Conservation (phyloP, 2,797 vertebrate genomes). For the Catostomus latipinnis region DNA sequence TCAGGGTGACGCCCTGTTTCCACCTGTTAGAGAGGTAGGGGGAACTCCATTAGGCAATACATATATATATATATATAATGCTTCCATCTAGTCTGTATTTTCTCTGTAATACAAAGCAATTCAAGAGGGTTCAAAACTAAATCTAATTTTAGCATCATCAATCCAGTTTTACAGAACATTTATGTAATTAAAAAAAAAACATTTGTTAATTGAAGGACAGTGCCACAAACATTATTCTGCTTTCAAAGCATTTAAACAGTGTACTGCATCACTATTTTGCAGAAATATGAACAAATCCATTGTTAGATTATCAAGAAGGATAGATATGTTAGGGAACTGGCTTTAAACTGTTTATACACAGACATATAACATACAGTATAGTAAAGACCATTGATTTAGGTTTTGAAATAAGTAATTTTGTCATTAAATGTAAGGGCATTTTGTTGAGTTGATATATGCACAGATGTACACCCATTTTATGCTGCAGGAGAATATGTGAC, state of each 20-base stretch:
- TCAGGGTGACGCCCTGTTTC: conserved; percentile 34
- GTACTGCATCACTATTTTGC: too few relatives aligned
- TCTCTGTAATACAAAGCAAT: not conserved
- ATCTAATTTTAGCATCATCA: not conserved
- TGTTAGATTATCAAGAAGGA: not conserved
- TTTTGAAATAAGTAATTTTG: not conserved
- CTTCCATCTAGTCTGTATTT: not conserved
- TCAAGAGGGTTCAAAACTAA: not conserved
- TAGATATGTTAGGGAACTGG: not conserved
- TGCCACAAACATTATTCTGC: not conserved
- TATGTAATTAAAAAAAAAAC: not conserved
- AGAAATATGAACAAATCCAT: not conserved
- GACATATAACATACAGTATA: too few relatives aligned
- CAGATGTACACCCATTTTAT: too few relatives aligned
- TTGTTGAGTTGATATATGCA: not conserved
- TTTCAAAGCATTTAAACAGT: too few relatives aligned
- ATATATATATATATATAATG: not conserved
- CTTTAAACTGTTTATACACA: not conserved
- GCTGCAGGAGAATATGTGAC: too few relatives aligned
- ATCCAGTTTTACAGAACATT: not conserved
- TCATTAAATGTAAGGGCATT: not conserved
- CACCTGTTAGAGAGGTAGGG: conserved; percentile 24
- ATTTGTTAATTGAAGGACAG: not conserved
- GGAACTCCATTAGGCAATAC: not conserved
- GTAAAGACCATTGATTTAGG: not conserved